Base-by-base conservation (phyloP, 2,888 invertebrate species). In the Mystacides longicornis region DNA sequence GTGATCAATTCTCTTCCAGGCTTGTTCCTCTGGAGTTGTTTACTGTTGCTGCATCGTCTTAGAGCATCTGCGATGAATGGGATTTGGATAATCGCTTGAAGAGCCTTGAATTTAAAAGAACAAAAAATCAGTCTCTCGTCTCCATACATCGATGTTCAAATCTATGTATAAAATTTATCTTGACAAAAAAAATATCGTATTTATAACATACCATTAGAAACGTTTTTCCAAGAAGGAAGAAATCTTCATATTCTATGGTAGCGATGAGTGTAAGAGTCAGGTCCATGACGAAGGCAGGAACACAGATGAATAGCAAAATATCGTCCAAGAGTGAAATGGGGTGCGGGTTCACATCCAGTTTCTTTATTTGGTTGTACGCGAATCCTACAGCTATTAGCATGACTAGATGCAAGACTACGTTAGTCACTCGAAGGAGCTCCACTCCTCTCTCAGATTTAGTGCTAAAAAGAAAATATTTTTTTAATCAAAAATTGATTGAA, bases 1-100 rank as follows among this genome's bases (percentile, higher is more conserved):
- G 87, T 89, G 47, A 89, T 77, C 21, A 87, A 71, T 65, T 89
- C 88, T 2, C 89, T 74, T 2, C 88, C 89, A 0, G 87, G 88
- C 67, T 88, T 89, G 57, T 74, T 71, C 46, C 80, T 77, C 9
- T 85, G 80, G 2, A 85, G 74, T 51, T 79, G 76, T 61, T 78
- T 75, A 18, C 76, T 73, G 68, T 86, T 86, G 64, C 85, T 83
- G 68, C 86, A 86, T n/a, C 88, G 78, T n/a, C 87, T 74, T 42
- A 88, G 71, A 0, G 84, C 86, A 64, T 87, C 87, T 60, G 86
- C 80, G 47, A 89, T 82, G 55, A 88, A 79, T 0, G 85, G 80
- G 0, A 88, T 88, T 71, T 89, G 89, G 2, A 88, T 69, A 14
- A 87, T 67, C 0, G 87, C 83, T 76, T 89, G 86, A 14, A 84